A percentile compares a stretch with the other conserved stretches of the same genome.
Evolutionary conservation across 2,113 vertebrate genomes (phyloP).

Genomic region (Microtus oregoni): DNA sequence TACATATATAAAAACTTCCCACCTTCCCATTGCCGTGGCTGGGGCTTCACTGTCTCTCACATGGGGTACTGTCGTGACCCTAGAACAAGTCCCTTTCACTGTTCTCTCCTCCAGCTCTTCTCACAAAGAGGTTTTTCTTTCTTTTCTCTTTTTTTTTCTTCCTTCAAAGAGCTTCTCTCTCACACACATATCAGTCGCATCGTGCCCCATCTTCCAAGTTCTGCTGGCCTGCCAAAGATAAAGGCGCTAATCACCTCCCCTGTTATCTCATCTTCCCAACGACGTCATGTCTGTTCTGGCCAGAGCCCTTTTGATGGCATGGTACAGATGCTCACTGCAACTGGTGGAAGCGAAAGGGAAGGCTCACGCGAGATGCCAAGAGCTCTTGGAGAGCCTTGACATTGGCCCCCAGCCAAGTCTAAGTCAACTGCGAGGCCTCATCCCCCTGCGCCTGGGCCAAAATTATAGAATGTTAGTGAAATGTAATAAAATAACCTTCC

Average conservation of each 20-base stretch:
- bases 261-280: background rate
- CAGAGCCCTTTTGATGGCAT: background rate
- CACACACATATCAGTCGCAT: background rate
- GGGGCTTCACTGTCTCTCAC: background rate
- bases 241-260: constrained; percentile 1
- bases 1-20: background rate
- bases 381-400: constrained; percentile 41
- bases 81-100: background rate
- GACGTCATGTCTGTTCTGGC: background rate
- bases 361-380: background rate
- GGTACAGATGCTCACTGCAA: background rate
- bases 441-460: background rate
- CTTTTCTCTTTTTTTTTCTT: background rate
- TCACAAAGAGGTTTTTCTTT: background rate
- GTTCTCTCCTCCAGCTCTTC: background rate
- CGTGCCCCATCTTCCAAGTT: background rate
- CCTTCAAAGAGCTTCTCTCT: background rate
- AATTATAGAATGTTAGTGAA: constrained; percentile 30
- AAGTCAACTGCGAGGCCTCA: background rate
- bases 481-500: background rate
- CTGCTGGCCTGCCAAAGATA: background rate
- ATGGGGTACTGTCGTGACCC: background rate
- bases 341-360: background rate
- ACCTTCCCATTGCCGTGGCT: background rate
- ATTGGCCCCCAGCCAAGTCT: background rate